Conservation (phyloP, 2,888 invertebrate genomes). For the Cheilosia vulpina region DNA sequence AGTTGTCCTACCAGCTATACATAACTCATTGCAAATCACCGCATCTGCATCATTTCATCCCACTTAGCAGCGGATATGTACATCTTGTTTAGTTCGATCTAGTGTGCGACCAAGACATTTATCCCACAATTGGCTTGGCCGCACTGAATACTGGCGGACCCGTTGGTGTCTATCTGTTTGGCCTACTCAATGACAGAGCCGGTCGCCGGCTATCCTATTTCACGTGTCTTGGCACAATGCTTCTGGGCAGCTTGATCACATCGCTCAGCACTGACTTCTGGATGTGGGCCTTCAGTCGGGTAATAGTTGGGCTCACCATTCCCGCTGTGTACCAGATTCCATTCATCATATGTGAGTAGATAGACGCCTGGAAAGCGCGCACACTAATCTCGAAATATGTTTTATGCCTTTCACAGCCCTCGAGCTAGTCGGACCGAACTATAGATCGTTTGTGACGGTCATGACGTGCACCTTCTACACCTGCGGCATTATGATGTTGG, state of each 20-base stretch:
- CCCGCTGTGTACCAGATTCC: slow-evolving; percentile 97
- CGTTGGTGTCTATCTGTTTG: slow-evolving; percentile 94
- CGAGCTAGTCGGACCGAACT: slow-evolving; percentile 95
- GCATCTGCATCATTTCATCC: slow-evolving; percentile 42
- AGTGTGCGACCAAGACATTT: slow-evolving; percentile 93
- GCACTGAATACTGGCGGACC: slow-evolving; percentile 95
- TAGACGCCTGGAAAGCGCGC: not conserved
- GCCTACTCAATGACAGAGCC: slow-evolving; percentile 93
- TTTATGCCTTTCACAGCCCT: slow-evolving; percentile 87
- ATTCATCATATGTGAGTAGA: slow-evolving; percentile 93
- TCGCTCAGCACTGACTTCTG: slow-evolving; percentile 91
- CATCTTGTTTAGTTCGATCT: slow-evolving; percentile 90
- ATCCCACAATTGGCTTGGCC: slow-evolving; percentile 93
- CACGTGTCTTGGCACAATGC: slow-evolving; percentile 91
- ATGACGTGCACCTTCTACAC: slow-evolving; percentile 97
- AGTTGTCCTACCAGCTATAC: slow-evolving; percentile 11
- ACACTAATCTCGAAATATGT: not conserved
- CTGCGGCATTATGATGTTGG: slow-evolving; percentile 91
- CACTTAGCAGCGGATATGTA: slow-evolving; percentile 66
- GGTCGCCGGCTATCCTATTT: slow-evolving; percentile 95
- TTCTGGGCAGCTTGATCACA: slow-evolving; percentile 91
- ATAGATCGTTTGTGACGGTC: slow-evolving; percentile 95
- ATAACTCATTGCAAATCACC: slow-evolving; percentile 37
- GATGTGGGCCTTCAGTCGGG: slow-evolving; percentile 92
- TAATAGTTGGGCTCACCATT: slow-evolving; percentile 94